These are phyloP conservation scores for Lagenorhynchus albirostris DNA, from an alignment of 2,113 vertebrate genomes.

Conservation along the genomic window DNA sequence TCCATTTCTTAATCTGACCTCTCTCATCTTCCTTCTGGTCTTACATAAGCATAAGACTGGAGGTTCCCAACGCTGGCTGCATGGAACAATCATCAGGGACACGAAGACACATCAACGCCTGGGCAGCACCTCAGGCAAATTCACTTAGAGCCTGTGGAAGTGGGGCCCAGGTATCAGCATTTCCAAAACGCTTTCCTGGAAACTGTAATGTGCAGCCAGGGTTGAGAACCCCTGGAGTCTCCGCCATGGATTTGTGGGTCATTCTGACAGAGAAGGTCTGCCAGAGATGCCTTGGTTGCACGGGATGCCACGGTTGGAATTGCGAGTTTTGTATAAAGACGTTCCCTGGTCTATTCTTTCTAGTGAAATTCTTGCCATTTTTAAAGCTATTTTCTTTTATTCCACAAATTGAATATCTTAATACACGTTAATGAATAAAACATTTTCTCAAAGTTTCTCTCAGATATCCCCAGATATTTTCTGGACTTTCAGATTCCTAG, in stretches of 20 bases:
- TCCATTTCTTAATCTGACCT: neutral
- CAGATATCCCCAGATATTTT: neutral
- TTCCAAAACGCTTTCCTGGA: neutral
- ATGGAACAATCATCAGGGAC: neutral
- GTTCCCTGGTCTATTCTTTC: neutral
- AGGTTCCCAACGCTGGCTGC: neutral
- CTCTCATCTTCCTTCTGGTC: conserved; percentile 15
- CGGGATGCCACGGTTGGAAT: neutral
- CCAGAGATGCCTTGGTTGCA: neutral
- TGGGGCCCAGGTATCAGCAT: too few relatives aligned
- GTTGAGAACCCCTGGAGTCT: neutral
- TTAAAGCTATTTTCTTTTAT: neutral
- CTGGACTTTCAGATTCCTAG: neutral
- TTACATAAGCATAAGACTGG: neutral
- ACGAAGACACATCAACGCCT: neutral
- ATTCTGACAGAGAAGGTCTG: neutral
- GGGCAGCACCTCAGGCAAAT: neutral
- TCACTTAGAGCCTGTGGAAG: neutral
- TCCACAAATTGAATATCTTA: neutral
- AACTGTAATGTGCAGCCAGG: neutral
- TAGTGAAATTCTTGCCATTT: neutral
- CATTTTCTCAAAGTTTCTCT: neutral
- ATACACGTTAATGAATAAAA: neutral
- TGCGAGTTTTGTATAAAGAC: neutral
- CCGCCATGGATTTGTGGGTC: neutral